Evolutionary conservation across 2,888 invertebrate species (phyloP), one percentile per base, ranked within the genome.

Genomic region (Eristalis tenax): DNA sequence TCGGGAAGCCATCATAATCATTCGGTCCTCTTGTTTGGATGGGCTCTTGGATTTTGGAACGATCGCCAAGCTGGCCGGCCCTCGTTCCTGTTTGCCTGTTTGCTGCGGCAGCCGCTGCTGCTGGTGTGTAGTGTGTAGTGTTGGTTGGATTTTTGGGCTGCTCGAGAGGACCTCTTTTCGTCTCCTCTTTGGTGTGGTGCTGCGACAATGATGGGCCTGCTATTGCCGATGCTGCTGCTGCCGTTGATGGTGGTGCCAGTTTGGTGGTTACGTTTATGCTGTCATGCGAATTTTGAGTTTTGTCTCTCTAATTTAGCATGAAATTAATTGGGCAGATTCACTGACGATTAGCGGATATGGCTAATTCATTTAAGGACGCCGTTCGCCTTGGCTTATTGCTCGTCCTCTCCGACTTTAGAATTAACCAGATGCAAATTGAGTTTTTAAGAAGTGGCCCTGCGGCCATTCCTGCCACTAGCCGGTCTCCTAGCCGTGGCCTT

Each of bases 321-420:
- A 87, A 87, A 87, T 87, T 87, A 83, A 87, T 87, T 87, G 87
- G 87, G 71, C 71, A 87, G 87, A 87, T 87, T 87, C 87, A 87
- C 71, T 83, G 83, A 28, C 75, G 87, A 83, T 87, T 83, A 87
- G 76, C 79, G 83, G 83, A 87, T 87, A 83, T 76, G 71, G 79
- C 66, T 87, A 83, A 86, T 78, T 86, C 86, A 65, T 66, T 78
- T 65, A 70, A 38, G 78, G 56, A 75, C 71, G 50, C 38, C 73
- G 40, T 35, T 57, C 35, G 15, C 61, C 32, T 57, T 23, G 32
- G 63, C 71, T 70, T 38, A 66, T 66, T 80, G 79, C 68, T 28
- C 43, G 35, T 2, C 11, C 40, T 64, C 15, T 1, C 13, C 59
- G 32, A 6, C 40, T 59, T 71, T 66, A 57, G 57, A 38, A 78